Base-by-base conservation (phyloP, 2,888 invertebrate species). In the Baccha elongata region DNA sequence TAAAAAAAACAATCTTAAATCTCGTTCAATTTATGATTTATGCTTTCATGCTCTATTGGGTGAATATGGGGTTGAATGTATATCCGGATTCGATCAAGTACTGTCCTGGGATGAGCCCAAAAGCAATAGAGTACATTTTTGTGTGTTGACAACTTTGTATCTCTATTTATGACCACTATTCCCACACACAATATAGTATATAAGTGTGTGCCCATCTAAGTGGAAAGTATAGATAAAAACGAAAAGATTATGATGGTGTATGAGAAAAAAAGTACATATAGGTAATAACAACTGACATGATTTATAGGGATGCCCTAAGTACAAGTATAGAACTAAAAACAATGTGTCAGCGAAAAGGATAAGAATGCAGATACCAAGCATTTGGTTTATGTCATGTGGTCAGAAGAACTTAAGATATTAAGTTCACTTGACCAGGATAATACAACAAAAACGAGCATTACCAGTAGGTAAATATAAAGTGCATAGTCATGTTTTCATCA, bases 191-290 rank as follows among this genome's bases (percentile, higher is more conserved):
- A 86, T 62, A 75, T 88, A 87, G 1, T 40, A 40, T 58, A 58
- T 87, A 87, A 88, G 88, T 89, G 87, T 86, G 87, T 89, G 89
- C 88, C 88, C 89, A 89, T 87, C 86, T 89, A 86, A 89, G 88
- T 87, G 89, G 89, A 89, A 89, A 89, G 88, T 88, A 89, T 89
- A 89, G 89, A 89, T 89, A 89, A 89, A 85, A 78, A 74, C 55
- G 35, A 13, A 53, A 40, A 73, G 83, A 83, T 83, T 11, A 2
- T 48, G 11, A 11, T 60, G 32, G 42, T 42, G 40, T 2, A 44
- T 29, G 65, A 26, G 44, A 23, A n/a, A 60, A n/a, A n/a, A n/a
- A n/a, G n/a, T n/a, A n/a, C n/a, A n/a, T n/a, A n/a, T 35, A 23
- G 23, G 13, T 60, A 60, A 64, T 69, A 55, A 58, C 15, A 55